A percentile compares a stretch with the other conserved stretches of the same genome.
These are phyloP conservation scores for Lordiphosa fenestrarum DNA, from an alignment of 2,888 invertebrate species.

Conservation along the genomic window DNA sequence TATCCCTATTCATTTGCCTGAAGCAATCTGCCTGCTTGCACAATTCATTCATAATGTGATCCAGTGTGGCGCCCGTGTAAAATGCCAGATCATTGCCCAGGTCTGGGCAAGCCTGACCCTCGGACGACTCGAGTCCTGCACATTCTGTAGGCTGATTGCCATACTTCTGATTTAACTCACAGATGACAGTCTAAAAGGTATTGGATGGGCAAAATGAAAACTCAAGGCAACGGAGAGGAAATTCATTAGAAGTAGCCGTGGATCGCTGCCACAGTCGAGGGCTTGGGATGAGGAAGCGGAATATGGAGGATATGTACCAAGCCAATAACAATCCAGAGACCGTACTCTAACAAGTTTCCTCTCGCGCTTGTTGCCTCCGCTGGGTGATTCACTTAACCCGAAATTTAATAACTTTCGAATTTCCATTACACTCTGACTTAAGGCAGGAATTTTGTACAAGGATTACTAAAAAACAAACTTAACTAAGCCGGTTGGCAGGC, in stretches of 20 bases:
- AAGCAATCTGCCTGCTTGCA: slow-evolving; percentile 53
- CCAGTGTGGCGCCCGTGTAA: slow-evolving; percentile 69
- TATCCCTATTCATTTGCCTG: slow-evolving; percentile 33
- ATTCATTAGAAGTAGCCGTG: slow-evolving; percentile 43
- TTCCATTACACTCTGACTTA: slow-evolving; percentile 1
- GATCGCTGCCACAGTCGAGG: slow-evolving; percentile 11
- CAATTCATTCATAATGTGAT: slow-evolving; percentile 74
- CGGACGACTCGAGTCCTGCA: slow-evolving; percentile 48
- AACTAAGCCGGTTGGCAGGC: not conserved
- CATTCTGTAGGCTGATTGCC: slow-evolving; percentile 42
- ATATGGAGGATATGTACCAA: slow-evolving; percentile 15
- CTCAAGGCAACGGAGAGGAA: slow-evolving; percentile 46
- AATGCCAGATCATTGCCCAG: slow-evolving; percentile 71
- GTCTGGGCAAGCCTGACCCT: slow-evolving; percentile 34
- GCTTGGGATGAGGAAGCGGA: slow-evolving; percentile 32
- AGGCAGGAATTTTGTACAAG: slow-evolving; percentile 1
- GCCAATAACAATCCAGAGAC: slow-evolving; percentile 26
- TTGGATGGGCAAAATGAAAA: slow-evolving; percentile 3
- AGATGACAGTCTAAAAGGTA: slow-evolving; percentile 54
- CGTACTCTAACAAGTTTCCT: slow-evolving; percentile 49
- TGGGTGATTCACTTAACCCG: slow-evolving; percentile 15
- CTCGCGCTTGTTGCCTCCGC: slow-evolving; percentile 12
- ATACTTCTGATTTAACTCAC: slow-evolving; percentile 52
- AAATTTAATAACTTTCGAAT: slow-evolving; percentile 49
- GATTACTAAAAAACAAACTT: not conserved